Evolutionary conservation across 2,888 invertebrate species (phyloP).

Genomic region (Polietes domitor): DNA sequence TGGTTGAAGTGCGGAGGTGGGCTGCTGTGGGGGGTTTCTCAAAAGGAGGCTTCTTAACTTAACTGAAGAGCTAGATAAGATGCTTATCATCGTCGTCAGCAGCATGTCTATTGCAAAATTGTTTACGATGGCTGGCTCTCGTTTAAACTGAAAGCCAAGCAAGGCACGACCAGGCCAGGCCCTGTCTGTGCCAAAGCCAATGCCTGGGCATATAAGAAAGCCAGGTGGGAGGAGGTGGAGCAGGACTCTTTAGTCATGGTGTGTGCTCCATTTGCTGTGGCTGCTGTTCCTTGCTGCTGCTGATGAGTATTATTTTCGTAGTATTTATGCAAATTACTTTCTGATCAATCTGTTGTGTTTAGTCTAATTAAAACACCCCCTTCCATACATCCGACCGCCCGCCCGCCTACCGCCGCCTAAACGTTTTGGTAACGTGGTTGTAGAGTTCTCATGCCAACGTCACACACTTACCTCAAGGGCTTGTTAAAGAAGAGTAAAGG

Average conservation of each 20-base stretch:
- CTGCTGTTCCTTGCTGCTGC: not conserved
- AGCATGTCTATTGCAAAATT: conserved; percentile 47
- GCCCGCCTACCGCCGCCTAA: too few relatives aligned
- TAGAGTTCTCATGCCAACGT: conserved; percentile 38
- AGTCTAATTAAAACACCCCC: conserved; percentile 58
- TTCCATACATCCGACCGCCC: not conserved
- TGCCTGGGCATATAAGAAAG: not conserved
- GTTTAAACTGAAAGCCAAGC: conserved; percentile 14
- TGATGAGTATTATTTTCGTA: not conserved
- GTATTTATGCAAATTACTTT: conserved; percentile 62
- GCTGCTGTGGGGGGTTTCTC: not conserved
- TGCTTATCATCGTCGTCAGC: conserved; percentile 52
- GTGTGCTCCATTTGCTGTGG: not conserved
- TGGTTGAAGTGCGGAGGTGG: not conserved
- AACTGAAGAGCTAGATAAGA: conserved; percentile 52
- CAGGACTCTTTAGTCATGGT: not conserved
- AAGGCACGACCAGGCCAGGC: not conserved
- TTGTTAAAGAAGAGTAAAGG: conserved; percentile 37
- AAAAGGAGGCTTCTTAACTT: conserved; percentile 5
- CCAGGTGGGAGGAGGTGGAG: not conserved
- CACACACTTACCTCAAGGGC: conserved; percentile 36
- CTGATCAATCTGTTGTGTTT: conserved; percentile 66
- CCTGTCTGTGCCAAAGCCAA: too few relatives aligned
- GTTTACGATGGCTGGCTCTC: conserved; percentile 23
- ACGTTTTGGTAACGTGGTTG: not conserved